Evolutionary conservation across 2,113 vertebrate genomes (phyloP), one percentile per base, ranked within the genome.

Genomic region (Penelope pileata): DNA sequence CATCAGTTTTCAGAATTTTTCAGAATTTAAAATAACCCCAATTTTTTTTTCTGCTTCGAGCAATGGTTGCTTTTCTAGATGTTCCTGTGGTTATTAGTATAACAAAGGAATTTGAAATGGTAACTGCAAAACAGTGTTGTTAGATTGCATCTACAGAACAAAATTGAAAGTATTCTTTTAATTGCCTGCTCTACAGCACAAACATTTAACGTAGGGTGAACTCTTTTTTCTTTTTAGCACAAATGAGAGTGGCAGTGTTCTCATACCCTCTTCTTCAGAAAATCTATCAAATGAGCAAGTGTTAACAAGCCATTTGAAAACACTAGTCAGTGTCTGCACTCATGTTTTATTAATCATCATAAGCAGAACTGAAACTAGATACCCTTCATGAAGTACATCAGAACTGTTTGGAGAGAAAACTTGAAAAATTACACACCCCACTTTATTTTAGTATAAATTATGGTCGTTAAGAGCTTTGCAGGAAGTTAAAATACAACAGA

Each of bases 271-370:
- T 77, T 62, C 40, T 50, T 81, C 50, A 43, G 47, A 93, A 94
- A 83, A 86, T 73, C 62, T 83, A 75, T 83, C 73, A 94, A 72
- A 78, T 32, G 66, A 83, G 45, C 68, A 95, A 86, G 67, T 67
- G 59, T 60, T 86, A 93, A 91, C 29, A 84, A 83, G 83, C 56
- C 76, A 77, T 94, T 64, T 83, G 59, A 74, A 96, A 90, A 91
- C 47, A 34, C n/a, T 36, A 75, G 64, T 77, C 74, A 60, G 16
- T 77, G 63, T 13, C n/a, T 68, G 30, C 29, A 48, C 19, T 95
- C n/a, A 54, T 86, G 2, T 82, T 96, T 93, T 91, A 93, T 81
- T 96, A 91, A 91, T 83, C 19, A 74, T 26, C 56, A 81, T 47
- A 87, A 93, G 66, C 36, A 86, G 73, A 84, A 87, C 6, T 62